Conservation (phyloP, 2,888 invertebrate genomes). For the Koerneria pararmatus region DNA sequence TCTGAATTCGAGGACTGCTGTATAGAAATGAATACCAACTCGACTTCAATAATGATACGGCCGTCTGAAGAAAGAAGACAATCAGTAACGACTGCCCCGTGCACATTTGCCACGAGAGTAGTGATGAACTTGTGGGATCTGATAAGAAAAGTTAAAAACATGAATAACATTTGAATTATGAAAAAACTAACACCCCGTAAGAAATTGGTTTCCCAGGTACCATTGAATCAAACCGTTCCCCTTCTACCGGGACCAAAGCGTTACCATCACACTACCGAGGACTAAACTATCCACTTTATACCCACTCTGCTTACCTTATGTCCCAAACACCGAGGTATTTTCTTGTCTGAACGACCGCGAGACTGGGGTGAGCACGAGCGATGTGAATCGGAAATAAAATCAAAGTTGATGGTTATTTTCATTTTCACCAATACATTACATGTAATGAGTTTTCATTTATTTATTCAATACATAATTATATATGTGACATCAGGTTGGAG, state of each 20-base stretch:
- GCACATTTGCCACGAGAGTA: conserved; percentile 49
- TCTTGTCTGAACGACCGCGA: conserved; percentile 87
- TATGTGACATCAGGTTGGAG: too few species aligned
- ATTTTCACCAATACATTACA: too few species aligned
- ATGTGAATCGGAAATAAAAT: neutral
- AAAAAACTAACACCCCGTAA: conserved; percentile 5
- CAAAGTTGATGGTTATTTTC: too few species aligned
- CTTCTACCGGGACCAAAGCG: too few species aligned
- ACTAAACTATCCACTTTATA: neutral
- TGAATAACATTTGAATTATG: conserved; percentile 7
- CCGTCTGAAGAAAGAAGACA: conserved; percentile 45
- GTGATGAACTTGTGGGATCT: conserved; percentile 47
- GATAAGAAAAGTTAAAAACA: conserved; percentile 22
- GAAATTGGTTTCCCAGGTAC: too few species aligned
- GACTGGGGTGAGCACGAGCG: conserved; percentile 66
- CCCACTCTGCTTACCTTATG: conserved; percentile 30
- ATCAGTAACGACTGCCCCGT: conserved; percentile 49
- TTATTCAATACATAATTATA: too few species aligned
- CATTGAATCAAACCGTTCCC: too few species aligned
- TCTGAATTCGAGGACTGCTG: too few species aligned
- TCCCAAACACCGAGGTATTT: conserved; percentile 86
- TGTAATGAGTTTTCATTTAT: too few species aligned
- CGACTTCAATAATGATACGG: conserved; percentile 24
- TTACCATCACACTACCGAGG: too few species aligned
- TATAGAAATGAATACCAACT: conserved; percentile 32